Conservation (phyloP, 1,140 invertebrate genomes). For the Fopius arisanus region DNA sequence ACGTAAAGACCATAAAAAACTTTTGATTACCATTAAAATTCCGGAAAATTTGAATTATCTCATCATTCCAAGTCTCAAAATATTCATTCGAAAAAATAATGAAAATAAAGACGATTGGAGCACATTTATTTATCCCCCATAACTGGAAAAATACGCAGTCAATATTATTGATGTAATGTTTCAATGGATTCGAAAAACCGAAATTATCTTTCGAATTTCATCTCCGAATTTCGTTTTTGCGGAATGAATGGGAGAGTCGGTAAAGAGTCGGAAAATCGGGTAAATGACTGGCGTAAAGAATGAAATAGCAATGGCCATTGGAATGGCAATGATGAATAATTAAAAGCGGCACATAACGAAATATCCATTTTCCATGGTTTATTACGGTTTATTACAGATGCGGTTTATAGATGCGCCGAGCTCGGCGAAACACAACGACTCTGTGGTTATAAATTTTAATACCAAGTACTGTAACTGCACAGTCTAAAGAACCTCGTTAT, state of each 20-base stretch:
- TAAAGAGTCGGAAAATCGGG: background rate
- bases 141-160: no score
- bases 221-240: no score
- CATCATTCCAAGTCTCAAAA: no score
- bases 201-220: no score
- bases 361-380: constrained; percentile 5
- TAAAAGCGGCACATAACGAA: background rate
- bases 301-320: background rate
- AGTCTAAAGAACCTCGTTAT: constrained; percentile 1
- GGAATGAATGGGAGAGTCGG: no score
- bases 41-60: no score
- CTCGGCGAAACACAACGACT: background rate
- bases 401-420: background rate
- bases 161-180: no score
- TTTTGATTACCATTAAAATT: background rate
- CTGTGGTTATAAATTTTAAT: constrained; percentile 13
- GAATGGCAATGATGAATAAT: background rate
- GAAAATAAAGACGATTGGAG: no score
- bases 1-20: background rate
- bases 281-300: background rate
- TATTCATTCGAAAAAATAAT: no score
- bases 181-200: no score
- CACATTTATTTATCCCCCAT: no score
- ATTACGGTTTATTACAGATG: constrained; percentile 4
- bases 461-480: background rate